Conservation (phyloP, 2,797 vertebrate species). For the Ctenopoma kingsleyae region DNA sequence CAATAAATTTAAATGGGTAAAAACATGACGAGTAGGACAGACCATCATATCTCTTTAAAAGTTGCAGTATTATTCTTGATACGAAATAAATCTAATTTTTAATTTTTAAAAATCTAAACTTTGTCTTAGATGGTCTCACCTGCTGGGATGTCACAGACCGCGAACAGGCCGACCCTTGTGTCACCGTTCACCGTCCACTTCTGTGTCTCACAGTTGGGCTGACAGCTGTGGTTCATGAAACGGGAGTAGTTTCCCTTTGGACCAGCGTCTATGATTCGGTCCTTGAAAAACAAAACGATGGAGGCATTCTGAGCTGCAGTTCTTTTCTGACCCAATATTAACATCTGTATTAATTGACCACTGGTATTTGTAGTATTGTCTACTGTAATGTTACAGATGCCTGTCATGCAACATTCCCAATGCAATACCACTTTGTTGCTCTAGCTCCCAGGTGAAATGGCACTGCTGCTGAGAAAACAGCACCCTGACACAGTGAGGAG, state of each 20-base stretch:
- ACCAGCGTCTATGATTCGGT: constrained; percentile 97
- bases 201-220: constrained; percentile 98
- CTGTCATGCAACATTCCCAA: constrained; percentile 85
- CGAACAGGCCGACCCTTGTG: constrained; percentile 95
- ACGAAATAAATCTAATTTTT: neutral
- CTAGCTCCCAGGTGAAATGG: constrained; percentile 76
- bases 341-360: no score
- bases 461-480: constrained; percentile 63
- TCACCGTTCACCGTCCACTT: constrained; percentile 99
- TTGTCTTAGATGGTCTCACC: constrained; percentile 73
- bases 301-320: neutral
- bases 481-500: constrained; percentile 67
- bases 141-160: constrained; percentile 93
- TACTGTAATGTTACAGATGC: constrained; percentile 76
- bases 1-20: no score
- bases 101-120: neutral
- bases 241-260: constrained; percentile 98
- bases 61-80: neutral
- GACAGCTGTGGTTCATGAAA: constrained; percentile 99
- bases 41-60: neutral
- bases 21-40: neutral
- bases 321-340: no score
- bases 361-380: constrained; percentile 77
- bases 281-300: constrained; percentile 74
- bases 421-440: constrained; percentile 81